Conservation (phyloP, 2,888 invertebrate genomes). For the Cantharis lateralis region DNA sequence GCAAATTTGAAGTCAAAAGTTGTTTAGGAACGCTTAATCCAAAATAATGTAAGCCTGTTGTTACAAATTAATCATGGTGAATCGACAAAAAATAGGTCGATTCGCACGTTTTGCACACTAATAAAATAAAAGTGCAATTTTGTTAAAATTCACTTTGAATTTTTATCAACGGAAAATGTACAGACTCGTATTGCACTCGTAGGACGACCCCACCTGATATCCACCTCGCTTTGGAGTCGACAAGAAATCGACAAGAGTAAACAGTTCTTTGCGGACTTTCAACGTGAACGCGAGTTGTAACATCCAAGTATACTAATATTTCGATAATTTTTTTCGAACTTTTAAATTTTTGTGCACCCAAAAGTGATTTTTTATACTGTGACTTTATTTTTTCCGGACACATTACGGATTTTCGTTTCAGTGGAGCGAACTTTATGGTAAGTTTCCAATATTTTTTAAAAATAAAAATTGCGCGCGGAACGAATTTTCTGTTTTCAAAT, state of each 20-base stretch:
- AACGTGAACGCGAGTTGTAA: background rate
- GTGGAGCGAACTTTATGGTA: background rate
- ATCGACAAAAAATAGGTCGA: background rate
- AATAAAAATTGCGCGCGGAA: background rate
- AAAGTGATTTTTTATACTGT: background rate
- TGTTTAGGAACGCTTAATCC: background rate
- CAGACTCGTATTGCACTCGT: conserved; percentile 19
- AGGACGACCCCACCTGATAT: conserved; percentile 29
- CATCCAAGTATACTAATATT: background rate
- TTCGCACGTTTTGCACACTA: background rate
- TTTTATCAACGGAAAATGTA: background rate
- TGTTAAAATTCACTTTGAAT: background rate
- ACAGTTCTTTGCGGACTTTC: conserved; percentile 45
- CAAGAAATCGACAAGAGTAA: conserved; percentile 39
- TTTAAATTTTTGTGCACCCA: background rate
- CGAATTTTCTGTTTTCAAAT: background rate
- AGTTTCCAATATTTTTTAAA: background rate
- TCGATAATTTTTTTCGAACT: background rate
- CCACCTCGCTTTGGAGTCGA: conserved; percentile 23
- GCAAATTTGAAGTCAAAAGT: background rate
- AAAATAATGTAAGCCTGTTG: background rate
- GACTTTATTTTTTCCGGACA: background rate
- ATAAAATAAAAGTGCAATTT: background rate
- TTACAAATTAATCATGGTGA: background rate
- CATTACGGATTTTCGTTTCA: background rate